Evolutionary conservation across 1,140 invertebrate species (phyloP).

Genomic region (Phthorimaea operculella): DNA sequence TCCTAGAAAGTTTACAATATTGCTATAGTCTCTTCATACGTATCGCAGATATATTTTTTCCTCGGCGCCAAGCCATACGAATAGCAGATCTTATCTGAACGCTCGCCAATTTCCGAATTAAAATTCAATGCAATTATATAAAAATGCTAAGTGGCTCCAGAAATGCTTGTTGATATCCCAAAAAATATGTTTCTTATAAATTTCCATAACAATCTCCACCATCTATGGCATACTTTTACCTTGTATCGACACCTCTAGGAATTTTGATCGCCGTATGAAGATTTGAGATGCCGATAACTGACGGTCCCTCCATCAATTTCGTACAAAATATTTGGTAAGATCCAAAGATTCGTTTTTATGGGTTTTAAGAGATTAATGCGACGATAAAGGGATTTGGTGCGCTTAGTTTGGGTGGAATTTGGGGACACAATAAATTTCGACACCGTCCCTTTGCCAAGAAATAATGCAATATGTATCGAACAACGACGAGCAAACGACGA

Average conservation of each 20-base stretch:
- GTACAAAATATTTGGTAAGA: constrained; percentile 63
- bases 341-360: constrained; percentile 62
- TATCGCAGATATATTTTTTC: no score
- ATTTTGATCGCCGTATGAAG: constrained; percentile 56
- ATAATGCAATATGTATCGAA: background rate
- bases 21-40: background rate
- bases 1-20: constrained; percentile 20
- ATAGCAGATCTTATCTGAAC: no score
- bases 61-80: no score
- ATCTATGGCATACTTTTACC: constrained; percentile 39
- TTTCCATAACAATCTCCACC: constrained; percentile 26
- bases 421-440: constrained; percentile 56
- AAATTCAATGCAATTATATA: no score
- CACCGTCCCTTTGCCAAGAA: constrained; percentile 32
- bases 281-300: constrained; percentile 49
- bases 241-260: constrained; percentile 66
- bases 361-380: constrained; percentile 61
- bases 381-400: constrained; percentile 61
- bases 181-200: constrained; percentile 23
- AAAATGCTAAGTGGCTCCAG: no score
- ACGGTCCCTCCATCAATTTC: constrained; percentile 59
- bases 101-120: no score
- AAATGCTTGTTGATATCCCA: background rate
- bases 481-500: background rate
- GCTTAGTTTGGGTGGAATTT: constrained; percentile 40